Conservation (phyloP, 2,797 vertebrate genomes). For the Coranthus polyacanthus region DNA sequence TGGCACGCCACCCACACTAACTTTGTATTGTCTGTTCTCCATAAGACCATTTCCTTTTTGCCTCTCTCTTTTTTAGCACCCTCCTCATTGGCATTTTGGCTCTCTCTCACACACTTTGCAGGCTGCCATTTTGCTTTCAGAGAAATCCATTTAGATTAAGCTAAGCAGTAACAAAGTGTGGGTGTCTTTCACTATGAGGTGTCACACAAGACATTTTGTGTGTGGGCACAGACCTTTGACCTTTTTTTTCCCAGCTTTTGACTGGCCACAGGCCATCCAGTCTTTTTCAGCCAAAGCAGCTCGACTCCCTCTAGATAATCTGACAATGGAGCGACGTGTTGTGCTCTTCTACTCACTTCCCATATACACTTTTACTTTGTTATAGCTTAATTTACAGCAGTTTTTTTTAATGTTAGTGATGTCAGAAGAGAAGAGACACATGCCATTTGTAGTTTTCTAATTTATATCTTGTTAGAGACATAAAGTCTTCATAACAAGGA, state of each 20-base stretch:
- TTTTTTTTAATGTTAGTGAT: background rate
- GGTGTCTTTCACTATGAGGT: slow-evolving; percentile 60
- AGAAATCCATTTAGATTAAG: slow-evolving; percentile 76
- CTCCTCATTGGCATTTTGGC: slow-evolving; percentile 62
- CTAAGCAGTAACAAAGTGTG: slow-evolving; percentile 61
- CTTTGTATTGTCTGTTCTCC: slow-evolving; percentile 67
- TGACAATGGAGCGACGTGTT: slow-evolving; percentile 29
- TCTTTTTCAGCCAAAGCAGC: slow-evolving; percentile 41
- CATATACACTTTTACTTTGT: background rate
- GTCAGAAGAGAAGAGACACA: no score
- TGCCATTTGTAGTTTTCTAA: no score
- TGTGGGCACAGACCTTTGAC: slow-evolving; percentile 70
- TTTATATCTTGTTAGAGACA: no score
- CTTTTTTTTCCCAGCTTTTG: slow-evolving; percentile 47
- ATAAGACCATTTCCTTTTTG: slow-evolving; percentile 51
- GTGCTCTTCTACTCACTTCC: background rate
- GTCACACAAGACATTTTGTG: slow-evolving; percentile 65
- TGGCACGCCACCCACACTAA: slow-evolving; percentile 76
- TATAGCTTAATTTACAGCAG: slow-evolving; percentile 7
- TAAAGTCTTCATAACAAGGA: no score
- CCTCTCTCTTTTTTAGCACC: slow-evolving; percentile 27
- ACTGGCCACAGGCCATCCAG: slow-evolving; percentile 53
- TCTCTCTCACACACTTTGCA: slow-evolving; percentile 59
- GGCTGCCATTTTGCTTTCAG: slow-evolving; percentile 60
- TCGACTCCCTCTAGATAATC: slow-evolving; percentile 41